phyloP scores from a whole-genome alignment of 1,140 invertebrate genomes.

The Cephus cinctus region DNA sequence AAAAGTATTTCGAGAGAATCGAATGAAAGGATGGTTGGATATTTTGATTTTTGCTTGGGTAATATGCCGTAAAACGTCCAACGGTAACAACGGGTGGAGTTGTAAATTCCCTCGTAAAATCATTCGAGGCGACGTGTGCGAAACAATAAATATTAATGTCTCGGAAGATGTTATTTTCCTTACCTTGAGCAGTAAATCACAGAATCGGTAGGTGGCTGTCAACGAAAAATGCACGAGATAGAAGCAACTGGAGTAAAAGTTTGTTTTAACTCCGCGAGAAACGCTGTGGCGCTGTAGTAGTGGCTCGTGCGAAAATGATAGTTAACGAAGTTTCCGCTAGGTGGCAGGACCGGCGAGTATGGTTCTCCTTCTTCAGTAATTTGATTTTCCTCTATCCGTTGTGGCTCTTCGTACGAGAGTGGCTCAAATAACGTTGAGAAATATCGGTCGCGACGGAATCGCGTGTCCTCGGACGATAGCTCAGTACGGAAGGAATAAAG shows the following conservation, averaged over 20 bases:
- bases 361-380: too few relatives aligned
- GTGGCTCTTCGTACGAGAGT: too few relatives aligned
- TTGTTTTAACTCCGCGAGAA: slow-evolving; percentile 40
- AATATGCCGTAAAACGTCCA: slow-evolving; percentile 23
- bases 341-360: too few relatives aligned
- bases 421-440: too few relatives aligned
- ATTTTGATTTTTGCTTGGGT: slow-evolving; percentile 17
- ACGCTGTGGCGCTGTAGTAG: slow-evolving; percentile 25
- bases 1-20: slow-evolving; percentile 1
- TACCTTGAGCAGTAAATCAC: slow-evolving; percentile 34
- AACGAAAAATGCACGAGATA: slow-evolving; percentile 40
- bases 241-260: slow-evolving; percentile 32
- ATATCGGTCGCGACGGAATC: neutral
- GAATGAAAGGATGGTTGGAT: too few relatives aligned
- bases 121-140: slow-evolving; percentile 24
- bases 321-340: too few relatives aligned
- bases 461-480: neutral
- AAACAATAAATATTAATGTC: slow-evolving; percentile 43
- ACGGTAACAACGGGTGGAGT: slow-evolving; percentile 21
- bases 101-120: slow-evolving; percentile 37
- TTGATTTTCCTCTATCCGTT: too few relatives aligned
- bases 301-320: too few relatives aligned
- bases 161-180: slow-evolving; percentile 34
- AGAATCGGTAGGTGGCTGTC: slow-evolving; percentile 36
- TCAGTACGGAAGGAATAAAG: neutral